Base-by-base conservation (phyloP, 2,113 vertebrate genomes). In the Chaetura pelagica region DNA sequence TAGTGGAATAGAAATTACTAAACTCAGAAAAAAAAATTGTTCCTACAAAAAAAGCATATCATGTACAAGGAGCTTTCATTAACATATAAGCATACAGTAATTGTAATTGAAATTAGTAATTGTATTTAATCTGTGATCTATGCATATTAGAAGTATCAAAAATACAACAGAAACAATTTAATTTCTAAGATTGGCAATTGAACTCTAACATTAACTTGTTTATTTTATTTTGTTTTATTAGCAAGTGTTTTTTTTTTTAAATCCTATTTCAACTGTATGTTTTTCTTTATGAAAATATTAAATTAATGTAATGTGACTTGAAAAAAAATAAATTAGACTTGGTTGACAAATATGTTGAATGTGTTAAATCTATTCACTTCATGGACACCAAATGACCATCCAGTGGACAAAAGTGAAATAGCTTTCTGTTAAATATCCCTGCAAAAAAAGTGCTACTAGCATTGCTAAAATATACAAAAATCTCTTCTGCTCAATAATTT, bases 371-470 rank as follows among this genome's bases (percentile, higher is more conserved):
- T 89, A 84, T 34, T 71, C 29, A 68, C 7, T 67, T 18, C 17
- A 48, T 18, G 3, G 26, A 49, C 32, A 55, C 34, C 75, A 89
- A 61, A 87, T 26, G 48, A 72, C 49, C 17, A 87, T 42, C 64
- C 67, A 91, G 52, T 67, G 78, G 35, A 27, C 79, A 61, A 80
- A 96, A 78, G 13, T 90, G 49, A 95, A 87, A 93, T 62, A 96
- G 71, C 13, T 94, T 96, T 95, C 48, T 38, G n/a, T 87, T 35
- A 44, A 78, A 11, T 27, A 59, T n/a, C 77, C 24, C 20, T 83
- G 27, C 21, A 59, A 91, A 90, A 49, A 17, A 15, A 48, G 57
- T 22, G 24, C 16, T 74, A 11, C 11, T 38, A 42, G 10, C 5
- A n/a, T 34, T 82, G 26, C 46, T 85, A 87, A 93, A 82, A 62